Base-by-base conservation (phyloP, 2,888 invertebrate genomes). In the Pasiphila rectangulata region DNA sequence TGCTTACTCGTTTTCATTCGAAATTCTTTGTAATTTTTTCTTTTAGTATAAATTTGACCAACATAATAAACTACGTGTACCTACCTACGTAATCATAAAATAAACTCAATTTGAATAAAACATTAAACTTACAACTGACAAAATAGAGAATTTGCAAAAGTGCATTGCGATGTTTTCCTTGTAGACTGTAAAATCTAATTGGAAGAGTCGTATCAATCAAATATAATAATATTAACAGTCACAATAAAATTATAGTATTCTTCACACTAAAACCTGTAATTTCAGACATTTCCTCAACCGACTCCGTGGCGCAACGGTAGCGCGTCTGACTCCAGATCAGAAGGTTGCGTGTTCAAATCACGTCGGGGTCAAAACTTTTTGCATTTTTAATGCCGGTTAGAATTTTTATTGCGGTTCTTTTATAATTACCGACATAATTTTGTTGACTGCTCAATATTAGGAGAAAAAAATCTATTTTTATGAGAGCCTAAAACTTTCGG, bases 241-340 rank as follows among this genome's bases (percentile, higher is more conserved):
- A n/a, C n/a, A n/a, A n/a, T n/a, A n/a, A n/a, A n/a, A n/a, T n/a
- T n/a, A 12, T 12, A 35, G 25, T n/a, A 12, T n/a, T 30, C 1
- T 29, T 4, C 2, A 27, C 19, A 23, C 5, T 0, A 2, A 0
- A 17, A 16, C 21, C 0, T 0, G 10, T 30, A 32, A 55, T 56
- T 56, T 57, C 30, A 35, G 3, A 1, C 1, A 0, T 0, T 0
- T 0, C 0, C 5, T 0, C 2, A 46, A 32, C 1, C 56, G 94
- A 94, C 94, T 94, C 94, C 94, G 95, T 95, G 95, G 95, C 95
- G 95, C 95, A 96, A 96, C 94, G 96, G 96, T 96, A 96, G 95
- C 95, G 96, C 95, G 95, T 95, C 95, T 95, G 95, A 96, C 95
- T 96, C 95, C 96, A 96, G 95, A 95, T 96, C 96, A 95, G 95